phyloP scores from a whole-genome alignment of 1,140 invertebrate genomes.

The Tachypleus tridentatus region DNA sequence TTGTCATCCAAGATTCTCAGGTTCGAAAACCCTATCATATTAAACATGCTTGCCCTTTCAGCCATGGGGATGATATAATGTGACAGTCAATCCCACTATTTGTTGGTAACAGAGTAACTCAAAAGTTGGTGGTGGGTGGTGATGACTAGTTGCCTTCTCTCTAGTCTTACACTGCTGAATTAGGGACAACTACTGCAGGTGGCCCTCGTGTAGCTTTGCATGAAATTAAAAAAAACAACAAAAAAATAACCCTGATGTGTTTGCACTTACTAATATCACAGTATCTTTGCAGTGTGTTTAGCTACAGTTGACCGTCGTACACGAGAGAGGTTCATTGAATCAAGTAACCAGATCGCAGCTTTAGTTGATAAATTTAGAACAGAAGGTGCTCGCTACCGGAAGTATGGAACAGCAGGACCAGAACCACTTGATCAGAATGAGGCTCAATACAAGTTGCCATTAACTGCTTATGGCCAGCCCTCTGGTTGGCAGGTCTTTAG shows the following conservation, averaged over 20 bases:
- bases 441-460: constrained; percentile 21
- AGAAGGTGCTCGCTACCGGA: constrained; percentile 54
- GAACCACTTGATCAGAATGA: constrained; percentile 13
- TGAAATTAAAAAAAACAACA: too few relatives aligned
- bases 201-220: too few relatives aligned
- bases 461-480: constrained; percentile 52
- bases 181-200: too few relatives aligned
- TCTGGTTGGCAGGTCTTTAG: constrained; percentile 53
- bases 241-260: not conserved
- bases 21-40: too few relatives aligned
- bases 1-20: too few relatives aligned
- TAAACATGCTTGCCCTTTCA: too few relatives aligned
- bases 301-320: constrained; percentile 81
- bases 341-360: constrained; percentile 80
- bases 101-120: too few relatives aligned
- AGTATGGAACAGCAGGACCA: constrained; percentile 30
- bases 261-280: not conserved
- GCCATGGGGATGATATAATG: too few relatives aligned
- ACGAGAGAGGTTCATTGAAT: constrained; percentile 77
- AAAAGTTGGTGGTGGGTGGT: too few relatives aligned
- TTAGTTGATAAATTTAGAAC: constrained; percentile 81
- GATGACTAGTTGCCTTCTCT: too few relatives aligned
- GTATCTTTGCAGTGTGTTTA: constrained; percentile 51
- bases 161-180: too few relatives aligned
- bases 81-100: too few relatives aligned